Percentiles rank a stretch among this genome's conserved stretches.
Conservation (phyloP, 2,888 invertebrate species). For the Serripes groenlandicus region DNA sequence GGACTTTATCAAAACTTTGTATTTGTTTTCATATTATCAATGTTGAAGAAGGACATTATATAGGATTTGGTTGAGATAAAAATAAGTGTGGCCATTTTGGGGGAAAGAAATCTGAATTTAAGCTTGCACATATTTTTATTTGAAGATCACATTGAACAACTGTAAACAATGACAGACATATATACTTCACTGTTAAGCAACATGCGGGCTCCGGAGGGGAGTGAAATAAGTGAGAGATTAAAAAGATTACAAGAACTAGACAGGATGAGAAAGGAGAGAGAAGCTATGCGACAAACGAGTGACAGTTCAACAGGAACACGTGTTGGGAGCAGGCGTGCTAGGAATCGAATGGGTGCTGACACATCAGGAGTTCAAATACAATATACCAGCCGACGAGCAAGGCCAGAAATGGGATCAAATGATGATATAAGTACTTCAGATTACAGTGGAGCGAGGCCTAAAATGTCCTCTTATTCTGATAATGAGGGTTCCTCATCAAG, state of each 20-base stretch:
- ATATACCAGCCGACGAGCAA: slow-evolving; percentile 17
- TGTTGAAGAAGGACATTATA: too few species aligned
- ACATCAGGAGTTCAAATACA: not conserved
- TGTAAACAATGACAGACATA: slow-evolving; percentile 7
- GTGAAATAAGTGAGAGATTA: slow-evolving; percentile 55
- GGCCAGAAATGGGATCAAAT: slow-evolving; percentile 27
- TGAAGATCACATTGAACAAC: too few species aligned
- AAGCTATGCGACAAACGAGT: slow-evolving; percentile 24
- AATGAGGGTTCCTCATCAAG: not conserved
- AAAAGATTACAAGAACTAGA: slow-evolving; percentile 55
- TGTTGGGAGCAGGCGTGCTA: not conserved
- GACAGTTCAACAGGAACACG: not conserved
- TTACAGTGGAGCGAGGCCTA: slow-evolving; percentile 58
- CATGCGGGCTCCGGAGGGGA: slow-evolving; percentile 57
- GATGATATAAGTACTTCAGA: slow-evolving; percentile 1
- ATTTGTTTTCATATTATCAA: too few species aligned
- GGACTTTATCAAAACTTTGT: too few species aligned
- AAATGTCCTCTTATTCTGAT: slow-evolving; percentile 23
- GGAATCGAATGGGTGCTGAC: not conserved
- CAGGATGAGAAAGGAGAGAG: slow-evolving; percentile 57
- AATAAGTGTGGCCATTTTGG: too few species aligned
- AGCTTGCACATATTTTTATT: too few species aligned
- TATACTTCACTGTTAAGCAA: not conserved
- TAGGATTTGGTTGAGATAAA: too few species aligned
- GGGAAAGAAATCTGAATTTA: too few species aligned